These are phyloP conservation scores for Chrysocyon brachyurus DNA, from an alignment of 2,797 vertebrate genomes.

Conservation along the genomic window DNA sequence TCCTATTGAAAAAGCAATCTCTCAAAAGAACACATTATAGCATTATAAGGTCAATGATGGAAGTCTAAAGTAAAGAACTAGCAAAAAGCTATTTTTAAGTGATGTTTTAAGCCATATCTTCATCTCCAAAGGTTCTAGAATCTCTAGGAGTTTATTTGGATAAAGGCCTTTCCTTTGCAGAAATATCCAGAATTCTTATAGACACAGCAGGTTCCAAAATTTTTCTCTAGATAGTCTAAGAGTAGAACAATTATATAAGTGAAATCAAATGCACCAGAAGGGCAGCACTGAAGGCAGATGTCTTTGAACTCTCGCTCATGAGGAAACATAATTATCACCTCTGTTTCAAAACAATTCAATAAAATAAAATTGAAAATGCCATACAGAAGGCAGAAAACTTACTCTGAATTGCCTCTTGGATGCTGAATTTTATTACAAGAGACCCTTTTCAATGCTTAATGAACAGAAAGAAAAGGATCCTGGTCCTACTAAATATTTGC, in stretches of 20 bases:
- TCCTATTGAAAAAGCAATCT: background rate
- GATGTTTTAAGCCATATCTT: conserved; percentile 4
- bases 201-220: conserved; percentile 15
- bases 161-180: background rate
- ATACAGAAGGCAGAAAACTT: conserved; percentile 38
- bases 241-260: background rate
- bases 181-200: conserved; percentile 31
- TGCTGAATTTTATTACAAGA: background rate
- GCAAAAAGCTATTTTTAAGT: conserved; percentile 61
- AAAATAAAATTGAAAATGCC: conserved; percentile 54
- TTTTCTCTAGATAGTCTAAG: background rate
- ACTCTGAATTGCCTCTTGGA: conserved; percentile 3
- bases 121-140: conserved; percentile 32
- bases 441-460: conserved; percentile 17
- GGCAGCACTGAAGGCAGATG: background rate
- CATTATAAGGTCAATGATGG: conserved; percentile 26
- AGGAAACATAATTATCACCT: background rate
- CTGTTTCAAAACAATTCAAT: conserved; percentile 64
- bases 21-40: conserved; percentile 1
- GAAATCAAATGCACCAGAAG: background rate
- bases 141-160: conserved; percentile 30
- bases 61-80: conserved; percentile 1
- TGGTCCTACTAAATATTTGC: background rate
- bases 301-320: background rate
- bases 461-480: conserved; percentile 24